These are phyloP conservation scores for Turritopsis dohrnii DNA, from an alignment of 30 jellyfish, hydroid and myxozoan genomes.

Conservation along the genomic window DNA sequence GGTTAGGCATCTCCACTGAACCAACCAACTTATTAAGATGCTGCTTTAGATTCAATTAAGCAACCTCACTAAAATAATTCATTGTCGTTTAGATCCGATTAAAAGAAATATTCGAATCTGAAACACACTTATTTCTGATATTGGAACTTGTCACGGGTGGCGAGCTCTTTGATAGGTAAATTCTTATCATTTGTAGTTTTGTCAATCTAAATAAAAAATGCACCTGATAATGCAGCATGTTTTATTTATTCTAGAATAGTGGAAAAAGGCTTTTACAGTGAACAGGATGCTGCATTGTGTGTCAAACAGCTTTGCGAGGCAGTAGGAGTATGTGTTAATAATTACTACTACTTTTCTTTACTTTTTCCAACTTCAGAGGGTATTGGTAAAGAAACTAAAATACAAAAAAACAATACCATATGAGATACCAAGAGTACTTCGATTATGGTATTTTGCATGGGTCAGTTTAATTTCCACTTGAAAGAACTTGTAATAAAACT, in stretches of 20 bases:
- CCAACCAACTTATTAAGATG: too few relatives aligned
- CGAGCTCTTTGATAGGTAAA: constrained; percentile 89
- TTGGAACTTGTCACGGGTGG: constrained; percentile 97
- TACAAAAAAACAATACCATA: too few relatives aligned
- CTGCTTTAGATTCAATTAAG: too few relatives aligned
- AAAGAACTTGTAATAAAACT: too few relatives aligned
- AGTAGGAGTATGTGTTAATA: constrained; percentile 52
- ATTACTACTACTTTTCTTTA: neutral
- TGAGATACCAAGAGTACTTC: too few relatives aligned
- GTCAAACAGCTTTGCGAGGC: constrained; percentile 88
- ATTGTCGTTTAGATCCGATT: constrained; percentile 47
- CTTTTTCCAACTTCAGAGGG: neutral
- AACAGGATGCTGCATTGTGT: constrained; percentile 88
- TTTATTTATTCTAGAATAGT: constrained; percentile 46
- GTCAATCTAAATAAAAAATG: too few relatives aligned
- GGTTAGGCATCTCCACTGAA: too few relatives aligned
- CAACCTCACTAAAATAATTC: too few relatives aligned
- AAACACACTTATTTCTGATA: constrained; percentile 60
- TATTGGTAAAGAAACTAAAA: neutral
- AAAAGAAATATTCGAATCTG: constrained; percentile 83
- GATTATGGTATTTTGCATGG: too few relatives aligned
- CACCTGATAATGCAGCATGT: neutral
- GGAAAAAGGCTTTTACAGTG: constrained; percentile 84
- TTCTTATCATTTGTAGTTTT: neutral
- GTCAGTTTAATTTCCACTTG: too few relatives aligned